phyloP scores from a whole-genome alignment of 2,113 vertebrate genomes.

The Callithrix jacchus region DNA sequence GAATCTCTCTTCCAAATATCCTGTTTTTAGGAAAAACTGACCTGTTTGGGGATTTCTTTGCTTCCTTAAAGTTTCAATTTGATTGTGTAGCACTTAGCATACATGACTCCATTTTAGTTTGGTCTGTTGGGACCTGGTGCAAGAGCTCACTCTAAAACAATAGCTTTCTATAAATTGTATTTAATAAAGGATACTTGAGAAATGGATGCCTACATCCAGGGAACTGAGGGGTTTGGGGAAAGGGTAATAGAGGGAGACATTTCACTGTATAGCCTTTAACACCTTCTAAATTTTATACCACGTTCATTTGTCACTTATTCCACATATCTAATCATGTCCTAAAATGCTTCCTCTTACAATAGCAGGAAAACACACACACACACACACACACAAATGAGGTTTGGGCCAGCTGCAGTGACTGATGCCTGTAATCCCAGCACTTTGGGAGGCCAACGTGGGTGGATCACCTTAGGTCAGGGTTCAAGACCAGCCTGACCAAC shows the following conservation, averaged over 20 bases:
- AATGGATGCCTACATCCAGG: background rate
- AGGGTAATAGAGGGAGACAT: background rate
- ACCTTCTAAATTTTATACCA: background rate
- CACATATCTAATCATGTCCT: background rate
- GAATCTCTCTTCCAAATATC: background rate
- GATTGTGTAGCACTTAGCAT: background rate
- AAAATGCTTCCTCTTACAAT: background rate
- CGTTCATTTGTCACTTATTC: background rate
- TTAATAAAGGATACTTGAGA: background rate
- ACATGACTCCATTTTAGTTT: background rate
- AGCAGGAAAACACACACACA: background rate
- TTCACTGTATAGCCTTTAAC: background rate
- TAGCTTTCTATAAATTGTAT: background rate
- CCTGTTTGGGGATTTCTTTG: background rate
- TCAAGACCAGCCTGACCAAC: too few species aligned
- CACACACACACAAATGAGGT: background rate
- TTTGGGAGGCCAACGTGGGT: too few species aligned
- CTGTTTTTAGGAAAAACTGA: background rate
- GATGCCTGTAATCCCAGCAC: too few species aligned
- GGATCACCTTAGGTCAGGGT: too few species aligned
- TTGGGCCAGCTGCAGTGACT: background rate
- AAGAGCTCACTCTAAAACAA: background rate
- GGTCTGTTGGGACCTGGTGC: background rate
- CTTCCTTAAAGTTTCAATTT: background rate
- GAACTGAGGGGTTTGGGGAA: background rate